phyloP scores from a whole-genome alignment of 2,797 vertebrate genomes.

The Pteropus rufus region DNA sequence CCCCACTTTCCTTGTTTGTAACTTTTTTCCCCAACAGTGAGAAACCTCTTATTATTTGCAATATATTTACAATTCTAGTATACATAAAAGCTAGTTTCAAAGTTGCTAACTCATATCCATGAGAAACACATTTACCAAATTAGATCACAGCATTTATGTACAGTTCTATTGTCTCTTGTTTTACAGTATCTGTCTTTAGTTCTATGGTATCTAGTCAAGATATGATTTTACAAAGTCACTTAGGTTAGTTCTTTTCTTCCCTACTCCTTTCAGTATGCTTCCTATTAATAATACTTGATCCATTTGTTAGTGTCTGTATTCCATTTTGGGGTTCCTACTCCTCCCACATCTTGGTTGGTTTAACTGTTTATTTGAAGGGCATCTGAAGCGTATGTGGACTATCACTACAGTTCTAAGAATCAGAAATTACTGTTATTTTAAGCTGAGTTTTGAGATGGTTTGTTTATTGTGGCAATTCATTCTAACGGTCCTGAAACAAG shows the following conservation, averaged over 20 bases:
- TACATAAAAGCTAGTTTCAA: slow-evolving; percentile 20
- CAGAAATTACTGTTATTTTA: slow-evolving; percentile 44
- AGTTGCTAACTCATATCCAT: neutral
- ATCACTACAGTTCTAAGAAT: slow-evolving; percentile 11
- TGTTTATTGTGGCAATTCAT: slow-evolving; percentile 50
- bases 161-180: neutral
- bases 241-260: neutral
- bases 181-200: neutral
- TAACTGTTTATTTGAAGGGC: neutral
- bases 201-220: neutral
- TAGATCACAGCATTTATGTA: neutral
- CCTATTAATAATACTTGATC: neutral
- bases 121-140: slow-evolving; percentile 1
- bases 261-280: neutral
- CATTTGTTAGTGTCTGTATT: neutral
- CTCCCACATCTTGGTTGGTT: neutral
- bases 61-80: slow-evolving; percentile 14
- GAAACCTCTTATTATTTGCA: slow-evolving; percentile 18
- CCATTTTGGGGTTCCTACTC: neutral
- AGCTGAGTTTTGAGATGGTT: neutral
- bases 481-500: slow-evolving; percentile 26
- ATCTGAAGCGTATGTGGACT: slow-evolving; percentile 3
- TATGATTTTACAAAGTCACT: neutral
- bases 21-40: neutral
- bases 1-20: neutral